phyloP scores from a whole-genome alignment of 2,888 invertebrate genomes.

The Nomada ruficornis region DNA sequence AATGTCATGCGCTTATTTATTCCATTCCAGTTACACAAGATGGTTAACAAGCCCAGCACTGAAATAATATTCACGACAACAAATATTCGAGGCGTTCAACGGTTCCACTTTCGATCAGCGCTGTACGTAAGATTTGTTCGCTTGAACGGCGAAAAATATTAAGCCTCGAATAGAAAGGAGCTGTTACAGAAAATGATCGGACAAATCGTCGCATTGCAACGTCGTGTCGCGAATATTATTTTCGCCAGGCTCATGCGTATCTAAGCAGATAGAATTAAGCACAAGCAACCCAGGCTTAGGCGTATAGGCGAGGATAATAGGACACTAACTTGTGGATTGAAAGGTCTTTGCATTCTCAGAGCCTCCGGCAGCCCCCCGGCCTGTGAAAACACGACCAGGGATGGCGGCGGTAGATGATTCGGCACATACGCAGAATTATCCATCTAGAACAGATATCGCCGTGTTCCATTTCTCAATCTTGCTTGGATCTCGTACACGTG shows the following conservation, averaged over 20 bases:
- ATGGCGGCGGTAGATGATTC: slow-evolving; percentile 90
- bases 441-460: slow-evolving; percentile 85
- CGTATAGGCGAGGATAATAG: slow-evolving; percentile 68
- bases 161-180: no score
- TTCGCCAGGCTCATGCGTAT: slow-evolving; percentile 17
- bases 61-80: neutral
- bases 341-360: slow-evolving; percentile 90
- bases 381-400: slow-evolving; percentile 91
- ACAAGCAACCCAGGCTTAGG: slow-evolving; percentile 52
- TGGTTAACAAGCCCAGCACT: no score
- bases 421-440: slow-evolving; percentile 91
- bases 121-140: no score
- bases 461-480: slow-evolving; percentile 56
- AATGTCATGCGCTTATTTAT: neutral
- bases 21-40: neutral
- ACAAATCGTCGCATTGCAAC: neutral
- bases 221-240: slow-evolving; percentile 45
- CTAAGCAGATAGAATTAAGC: slow-evolving; percentile 16
- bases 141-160: no score
- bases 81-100: no score
- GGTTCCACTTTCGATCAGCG: no score
- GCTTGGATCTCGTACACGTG: slow-evolving; percentile 11
- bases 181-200: neutral
- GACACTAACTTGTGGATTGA: slow-evolving; percentile 88
- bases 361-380: slow-evolving; percentile 91